Evolutionary conservation across 2,113 vertebrate genomes (phyloP).

Genomic region (Ginglymostoma cirratum): DNA sequence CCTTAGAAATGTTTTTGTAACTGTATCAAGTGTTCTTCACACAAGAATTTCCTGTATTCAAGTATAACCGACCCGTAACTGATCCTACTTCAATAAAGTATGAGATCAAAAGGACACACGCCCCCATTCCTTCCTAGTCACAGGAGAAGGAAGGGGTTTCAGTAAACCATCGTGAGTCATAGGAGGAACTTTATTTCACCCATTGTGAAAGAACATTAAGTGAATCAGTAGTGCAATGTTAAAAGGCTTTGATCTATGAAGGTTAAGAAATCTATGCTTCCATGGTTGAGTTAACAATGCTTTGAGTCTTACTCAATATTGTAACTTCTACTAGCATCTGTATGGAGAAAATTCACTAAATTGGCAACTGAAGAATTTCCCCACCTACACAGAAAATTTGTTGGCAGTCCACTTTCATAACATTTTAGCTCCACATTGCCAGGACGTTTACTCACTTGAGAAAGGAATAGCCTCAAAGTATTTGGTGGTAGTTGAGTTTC

Average conservation of each 20-base stretch:
- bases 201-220: slow-evolving; percentile 35
- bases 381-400: slow-evolving; percentile 6
- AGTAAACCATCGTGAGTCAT: slow-evolving; percentile 30
- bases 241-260: slow-evolving; percentile 34
- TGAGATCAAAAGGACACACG: slow-evolving; percentile 21
- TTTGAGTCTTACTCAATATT: neutral
- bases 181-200: slow-evolving; percentile 2
- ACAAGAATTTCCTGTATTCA: neutral
- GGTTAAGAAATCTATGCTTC: slow-evolving; percentile 30
- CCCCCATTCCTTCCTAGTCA: slow-evolving; percentile 18
- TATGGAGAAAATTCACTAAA: neutral
- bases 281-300: neutral
- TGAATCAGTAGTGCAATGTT: neutral
- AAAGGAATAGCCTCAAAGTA: neutral
- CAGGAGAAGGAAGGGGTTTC: slow-evolving; percentile 9
- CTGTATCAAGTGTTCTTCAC: neutral
- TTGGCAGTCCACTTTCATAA: neutral
- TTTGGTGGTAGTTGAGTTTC: neutral
- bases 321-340: slow-evolving; percentile 23
- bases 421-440: slow-evolving; percentile 1
- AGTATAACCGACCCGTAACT: neutral
- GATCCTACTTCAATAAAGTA: slow-evolving; percentile 33
- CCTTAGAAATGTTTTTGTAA: neutral
- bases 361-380: slow-evolving; percentile 17
- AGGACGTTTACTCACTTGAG: neutral